Conservation (phyloP, 2,888 invertebrate species). For the Byasa hedistus region DNA sequence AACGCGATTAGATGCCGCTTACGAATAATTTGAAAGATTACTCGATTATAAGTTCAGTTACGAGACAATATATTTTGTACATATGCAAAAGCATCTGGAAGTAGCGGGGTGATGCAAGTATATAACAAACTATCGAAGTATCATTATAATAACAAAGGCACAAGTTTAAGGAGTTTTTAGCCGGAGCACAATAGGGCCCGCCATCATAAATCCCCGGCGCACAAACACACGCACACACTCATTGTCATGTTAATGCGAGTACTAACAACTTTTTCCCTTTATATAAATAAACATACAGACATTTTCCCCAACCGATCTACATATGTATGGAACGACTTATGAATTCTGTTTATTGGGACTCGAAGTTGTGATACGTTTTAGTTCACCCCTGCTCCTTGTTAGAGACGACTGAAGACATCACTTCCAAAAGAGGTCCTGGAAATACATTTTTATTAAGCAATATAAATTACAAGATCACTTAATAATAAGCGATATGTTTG, state of each 20-base stretch:
- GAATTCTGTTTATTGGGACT: background rate
- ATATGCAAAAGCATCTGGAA: too few relatives aligned
- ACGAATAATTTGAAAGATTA: too few relatives aligned
- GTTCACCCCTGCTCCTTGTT: too few relatives aligned
- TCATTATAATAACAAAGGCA: conserved; percentile 20
- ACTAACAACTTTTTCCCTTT: background rate
- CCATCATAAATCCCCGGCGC: conserved; percentile 11
- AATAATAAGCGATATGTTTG: too few relatives aligned
- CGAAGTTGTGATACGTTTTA: background rate
- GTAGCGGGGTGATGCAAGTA: background rate
- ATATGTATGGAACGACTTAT: conserved; percentile 1
- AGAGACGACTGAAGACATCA: too few relatives aligned
- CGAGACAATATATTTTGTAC: too few relatives aligned
- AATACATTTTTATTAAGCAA: too few relatives aligned
- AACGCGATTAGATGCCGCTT: too few relatives aligned
- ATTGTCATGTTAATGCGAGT: conserved; percentile 15
- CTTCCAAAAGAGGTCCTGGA: too few relatives aligned
- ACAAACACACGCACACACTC: background rate
- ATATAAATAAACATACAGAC: background rate
- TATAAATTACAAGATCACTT: too few relatives aligned
- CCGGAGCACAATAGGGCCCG: background rate
- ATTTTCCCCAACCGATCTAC: conserved; percentile 1
- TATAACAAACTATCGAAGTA: conserved; percentile 9
- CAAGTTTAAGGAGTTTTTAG: conserved; percentile 22
- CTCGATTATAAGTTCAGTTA: too few relatives aligned